These are phyloP conservation scores for Elegia similella DNA, from an alignment of 2,888 invertebrate genomes.

Conservation along the genomic window DNA sequence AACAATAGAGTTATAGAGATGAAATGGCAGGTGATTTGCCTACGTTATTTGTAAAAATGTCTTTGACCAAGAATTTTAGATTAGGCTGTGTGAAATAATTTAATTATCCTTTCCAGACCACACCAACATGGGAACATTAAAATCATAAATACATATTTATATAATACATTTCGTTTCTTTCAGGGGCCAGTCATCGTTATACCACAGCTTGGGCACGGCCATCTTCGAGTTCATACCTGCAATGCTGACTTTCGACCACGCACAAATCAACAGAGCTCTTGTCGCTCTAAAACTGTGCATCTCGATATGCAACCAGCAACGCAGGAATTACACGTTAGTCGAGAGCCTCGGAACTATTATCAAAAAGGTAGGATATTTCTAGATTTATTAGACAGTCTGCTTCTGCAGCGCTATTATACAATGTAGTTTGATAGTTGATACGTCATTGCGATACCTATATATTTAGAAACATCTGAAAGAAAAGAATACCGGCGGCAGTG, in stretches of 20 bases:
- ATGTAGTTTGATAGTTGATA: background rate
- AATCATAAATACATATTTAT: background rate
- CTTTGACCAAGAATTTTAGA: too few relatives aligned
- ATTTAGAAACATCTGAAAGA: too few relatives aligned
- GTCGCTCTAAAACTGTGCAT: constrained; percentile 89
- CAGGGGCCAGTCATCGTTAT: constrained; percentile 91
- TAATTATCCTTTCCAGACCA: too few relatives aligned
- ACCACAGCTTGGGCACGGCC: constrained; percentile 94
- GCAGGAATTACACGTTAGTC: constrained; percentile 86
- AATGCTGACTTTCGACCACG: constrained; percentile 94
- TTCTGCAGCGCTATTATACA: too few relatives aligned
- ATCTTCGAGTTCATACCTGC: constrained; percentile 96
- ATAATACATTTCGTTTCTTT: constrained; percentile 23
- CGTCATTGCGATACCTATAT: too few relatives aligned
- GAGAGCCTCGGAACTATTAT: constrained; percentile 91
- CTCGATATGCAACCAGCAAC: constrained; percentile 87
- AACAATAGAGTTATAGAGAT: too few relatives aligned
- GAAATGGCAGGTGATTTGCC: too few relatives aligned
- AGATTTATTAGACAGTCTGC: background rate
- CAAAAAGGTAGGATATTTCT: constrained; percentile 69
- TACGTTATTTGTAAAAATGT: too few relatives aligned
- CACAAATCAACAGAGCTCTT: constrained; percentile 87
- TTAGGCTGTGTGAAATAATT: too few relatives aligned
- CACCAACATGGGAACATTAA: too few relatives aligned
- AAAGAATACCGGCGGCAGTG: too few relatives aligned